Conservation (phyloP, 2,113 vertebrate genomes). For the Dasyornis broadbenti region DNA sequence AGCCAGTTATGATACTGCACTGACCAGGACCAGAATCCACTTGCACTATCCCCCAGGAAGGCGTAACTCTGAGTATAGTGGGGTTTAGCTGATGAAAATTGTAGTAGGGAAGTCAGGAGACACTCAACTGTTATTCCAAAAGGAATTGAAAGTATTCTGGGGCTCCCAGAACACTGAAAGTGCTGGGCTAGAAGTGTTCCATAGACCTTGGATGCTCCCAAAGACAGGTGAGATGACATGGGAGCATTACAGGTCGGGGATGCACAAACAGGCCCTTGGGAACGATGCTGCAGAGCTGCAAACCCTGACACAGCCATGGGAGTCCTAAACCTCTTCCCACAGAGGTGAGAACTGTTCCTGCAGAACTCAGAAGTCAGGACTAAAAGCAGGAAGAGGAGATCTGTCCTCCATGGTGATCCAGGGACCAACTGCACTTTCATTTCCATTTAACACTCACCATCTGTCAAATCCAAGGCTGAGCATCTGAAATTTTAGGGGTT, state of each 20-base stretch:
- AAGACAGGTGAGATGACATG: neutral
- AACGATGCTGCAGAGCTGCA: accelerated
- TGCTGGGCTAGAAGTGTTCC: neutral
- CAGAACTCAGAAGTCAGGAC: neutral
- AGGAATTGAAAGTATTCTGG: neutral
- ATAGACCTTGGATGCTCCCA: neutral
- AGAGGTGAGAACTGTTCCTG: neutral
- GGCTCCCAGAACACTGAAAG: neutral
- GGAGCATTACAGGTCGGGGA: neutral
- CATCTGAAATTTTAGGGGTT: neutral
- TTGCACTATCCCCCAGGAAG: neutral
- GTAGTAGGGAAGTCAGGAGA: neutral
- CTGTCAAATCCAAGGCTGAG: neutral
- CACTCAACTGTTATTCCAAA: neutral
- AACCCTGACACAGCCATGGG: neutral
- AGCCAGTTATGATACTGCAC: neutral
- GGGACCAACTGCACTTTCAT: neutral
- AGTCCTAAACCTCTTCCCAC: neutral
- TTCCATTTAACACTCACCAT: neutral
- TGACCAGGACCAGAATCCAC: neutral
- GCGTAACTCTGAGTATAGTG: neutral
- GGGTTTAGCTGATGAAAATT: neutral
- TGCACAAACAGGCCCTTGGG: neutral
- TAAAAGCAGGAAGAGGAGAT: neutral
- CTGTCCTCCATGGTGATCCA: neutral